phyloP scores from a whole-genome alignment of 2,888 invertebrate genomes.

The Suillia variegata region DNA sequence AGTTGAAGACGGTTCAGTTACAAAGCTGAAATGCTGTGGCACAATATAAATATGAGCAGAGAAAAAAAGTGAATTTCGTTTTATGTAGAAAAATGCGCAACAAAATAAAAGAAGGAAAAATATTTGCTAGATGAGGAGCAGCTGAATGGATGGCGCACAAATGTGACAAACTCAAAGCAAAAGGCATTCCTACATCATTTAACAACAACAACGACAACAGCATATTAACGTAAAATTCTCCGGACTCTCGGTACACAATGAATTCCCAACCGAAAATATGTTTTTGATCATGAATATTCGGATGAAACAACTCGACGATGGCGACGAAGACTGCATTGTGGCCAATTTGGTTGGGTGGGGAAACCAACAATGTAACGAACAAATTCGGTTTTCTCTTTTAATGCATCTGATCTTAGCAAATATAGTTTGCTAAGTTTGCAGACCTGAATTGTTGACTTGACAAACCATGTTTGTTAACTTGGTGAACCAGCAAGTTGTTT shows the following conservation, averaged over 20 bases:
- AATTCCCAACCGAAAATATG: slow-evolving; percentile 4
- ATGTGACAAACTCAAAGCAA: not conserved
- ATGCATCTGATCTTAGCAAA: too few relatives aligned
- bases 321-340: not conserved
- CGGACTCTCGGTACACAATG: not conserved
- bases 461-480: too few relatives aligned
- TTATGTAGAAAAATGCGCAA: too few relatives aligned
- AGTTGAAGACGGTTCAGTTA: too few relatives aligned
- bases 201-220: not conserved
- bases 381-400: too few relatives aligned
- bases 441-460: too few relatives aligned
- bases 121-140: not conserved
- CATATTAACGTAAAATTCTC: not conserved
- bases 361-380: too few relatives aligned
- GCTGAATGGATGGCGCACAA: not conserved
- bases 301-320: not conserved
- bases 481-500: too few relatives aligned
- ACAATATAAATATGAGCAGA: not conserved
- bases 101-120: not conserved
- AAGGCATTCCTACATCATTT: not conserved
- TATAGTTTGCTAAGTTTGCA: too few relatives aligned
- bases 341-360: too few relatives aligned
- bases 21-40: not conserved
- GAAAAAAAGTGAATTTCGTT: too few relatives aligned
- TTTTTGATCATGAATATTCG: too few relatives aligned